A percentile compares a stretch with the other conserved stretches of the same genome.
These are phyloP conservation scores for Hylaeus anthracinus DNA, from an alignment of 1,140 invertebrate species.

Conservation along the genomic window DNA sequence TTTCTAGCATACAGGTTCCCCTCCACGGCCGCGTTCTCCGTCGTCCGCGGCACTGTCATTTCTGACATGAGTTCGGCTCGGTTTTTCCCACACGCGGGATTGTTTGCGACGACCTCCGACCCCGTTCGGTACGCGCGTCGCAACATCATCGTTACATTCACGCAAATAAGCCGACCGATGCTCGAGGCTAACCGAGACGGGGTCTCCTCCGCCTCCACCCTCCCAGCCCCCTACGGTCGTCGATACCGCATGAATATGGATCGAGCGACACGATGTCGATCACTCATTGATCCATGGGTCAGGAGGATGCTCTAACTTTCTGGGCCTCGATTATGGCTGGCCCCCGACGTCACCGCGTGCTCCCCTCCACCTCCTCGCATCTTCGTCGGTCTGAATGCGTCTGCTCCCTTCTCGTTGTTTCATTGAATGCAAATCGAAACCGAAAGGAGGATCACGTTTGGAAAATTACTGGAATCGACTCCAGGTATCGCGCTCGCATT, in stretches of 20 bases:
- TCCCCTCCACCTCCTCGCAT: not conserved
- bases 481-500: no score
- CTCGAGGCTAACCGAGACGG: constrained; percentile 46
- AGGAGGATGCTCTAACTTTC: constrained; percentile 53
- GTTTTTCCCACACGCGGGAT: constrained; percentile 79
- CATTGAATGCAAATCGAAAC: not conserved
- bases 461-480: no score
- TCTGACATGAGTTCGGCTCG: constrained; percentile 69
- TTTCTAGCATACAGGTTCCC: no score
- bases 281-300: constrained; percentile 64
- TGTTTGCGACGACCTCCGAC: constrained; percentile 79
- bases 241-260: constrained; percentile 74
- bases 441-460: no score
- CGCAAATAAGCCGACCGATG: constrained; percentile 69
- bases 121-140: constrained; percentile 69
- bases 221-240: constrained; percentile 22
- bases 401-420: not conserved
- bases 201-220: not conserved
- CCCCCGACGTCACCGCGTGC: not conserved
- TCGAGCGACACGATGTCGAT: constrained; percentile 49
- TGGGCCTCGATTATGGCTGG: constrained; percentile 25
- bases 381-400: not conserved
- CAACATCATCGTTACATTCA: constrained; percentile 76
- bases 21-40: no score
- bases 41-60: constrained; percentile 62